Percentiles rank a stretch among this genome's conserved stretches.
Evolutionary conservation across 2,113 vertebrate genomes (phyloP).

Genomic region (Furnarius figulus): DNA sequence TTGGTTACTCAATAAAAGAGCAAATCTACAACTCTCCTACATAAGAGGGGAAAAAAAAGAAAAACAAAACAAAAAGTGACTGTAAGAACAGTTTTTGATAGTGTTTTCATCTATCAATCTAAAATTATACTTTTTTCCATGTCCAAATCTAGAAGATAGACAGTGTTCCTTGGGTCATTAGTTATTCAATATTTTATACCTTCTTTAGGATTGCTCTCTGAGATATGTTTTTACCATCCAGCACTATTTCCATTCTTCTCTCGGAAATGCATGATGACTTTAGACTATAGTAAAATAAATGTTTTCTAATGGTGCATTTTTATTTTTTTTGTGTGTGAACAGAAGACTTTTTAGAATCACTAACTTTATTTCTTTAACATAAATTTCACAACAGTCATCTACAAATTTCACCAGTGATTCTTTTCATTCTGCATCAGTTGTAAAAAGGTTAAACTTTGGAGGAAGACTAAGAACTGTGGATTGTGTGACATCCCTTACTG

Average conservation of each 20-base stretch:
- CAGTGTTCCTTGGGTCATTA: background rate
- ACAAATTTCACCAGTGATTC: background rate
- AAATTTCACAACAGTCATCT: background rate
- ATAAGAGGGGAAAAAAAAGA: accelerated
- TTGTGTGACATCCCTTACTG: background rate
- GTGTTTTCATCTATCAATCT: background rate
- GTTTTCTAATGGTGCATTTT: background rate
- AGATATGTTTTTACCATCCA: background rate
- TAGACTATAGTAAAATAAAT: background rate
- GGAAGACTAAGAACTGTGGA: background rate
- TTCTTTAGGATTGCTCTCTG: background rate
- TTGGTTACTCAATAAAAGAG: background rate
- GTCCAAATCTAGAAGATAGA: background rate
- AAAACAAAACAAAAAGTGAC: background rate
- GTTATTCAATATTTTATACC: background rate
- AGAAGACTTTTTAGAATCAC: background rate
- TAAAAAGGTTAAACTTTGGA: background rate
- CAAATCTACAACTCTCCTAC: background rate
- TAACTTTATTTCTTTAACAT: background rate
- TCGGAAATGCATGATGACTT: background rate
- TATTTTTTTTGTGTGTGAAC: background rate
- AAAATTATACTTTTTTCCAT: background rate
- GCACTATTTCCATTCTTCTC: background rate
- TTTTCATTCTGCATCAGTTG: background rate
- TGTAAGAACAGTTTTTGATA: background rate